Conservation (phyloP, 2,888 invertebrate genomes). For the Bedellia somnulentella region DNA sequence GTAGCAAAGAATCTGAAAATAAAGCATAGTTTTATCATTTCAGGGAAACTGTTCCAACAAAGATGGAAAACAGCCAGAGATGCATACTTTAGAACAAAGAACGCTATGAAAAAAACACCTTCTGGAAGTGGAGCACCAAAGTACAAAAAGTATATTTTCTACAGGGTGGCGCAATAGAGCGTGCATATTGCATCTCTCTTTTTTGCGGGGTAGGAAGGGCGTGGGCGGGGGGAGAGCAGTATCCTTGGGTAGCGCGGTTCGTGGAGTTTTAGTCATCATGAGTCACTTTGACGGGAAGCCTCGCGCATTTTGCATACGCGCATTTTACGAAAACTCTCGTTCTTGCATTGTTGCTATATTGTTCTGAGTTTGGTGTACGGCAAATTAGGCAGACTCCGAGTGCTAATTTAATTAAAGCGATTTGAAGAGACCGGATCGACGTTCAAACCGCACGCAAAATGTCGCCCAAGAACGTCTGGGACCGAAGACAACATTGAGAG, state of each 20-base stretch:
- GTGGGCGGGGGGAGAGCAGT: not conserved
- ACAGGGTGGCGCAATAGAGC: too few species aligned
- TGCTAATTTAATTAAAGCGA: slow-evolving; percentile 6
- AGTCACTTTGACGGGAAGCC: slow-evolving; percentile 7
- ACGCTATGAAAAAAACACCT: slow-evolving; percentile 13
- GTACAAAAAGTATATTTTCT: slow-evolving; percentile 12
- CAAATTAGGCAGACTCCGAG: slow-evolving; percentile 5
- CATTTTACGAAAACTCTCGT: slow-evolving; percentile 9
- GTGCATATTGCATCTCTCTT: too few species aligned
- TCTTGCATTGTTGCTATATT: slow-evolving; percentile 7
- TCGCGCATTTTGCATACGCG: slow-evolving; percentile 8
- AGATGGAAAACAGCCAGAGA: slow-evolving; percentile 13
- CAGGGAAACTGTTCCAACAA: slow-evolving; percentile 9
- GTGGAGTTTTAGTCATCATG: not conserved
- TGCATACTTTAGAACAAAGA: slow-evolving; percentile 11
- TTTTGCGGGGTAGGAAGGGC: too few species aligned
- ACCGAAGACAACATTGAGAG: slow-evolving; percentile 8
- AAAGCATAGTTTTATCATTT: slow-evolving; percentile 8
- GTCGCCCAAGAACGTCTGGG: slow-evolving; percentile 5
- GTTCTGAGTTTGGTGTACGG: slow-evolving; percentile 5
- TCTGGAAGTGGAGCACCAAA: too few species aligned
- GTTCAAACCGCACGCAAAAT: slow-evolving; percentile 6
- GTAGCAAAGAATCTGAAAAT: slow-evolving; percentile 17
- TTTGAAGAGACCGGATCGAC: slow-evolving; percentile 10
- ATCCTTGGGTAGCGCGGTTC: not conserved